phyloP scores from a whole-genome alignment of 2,888 invertebrate genomes.

The Brachyopa scutellaris region DNA sequence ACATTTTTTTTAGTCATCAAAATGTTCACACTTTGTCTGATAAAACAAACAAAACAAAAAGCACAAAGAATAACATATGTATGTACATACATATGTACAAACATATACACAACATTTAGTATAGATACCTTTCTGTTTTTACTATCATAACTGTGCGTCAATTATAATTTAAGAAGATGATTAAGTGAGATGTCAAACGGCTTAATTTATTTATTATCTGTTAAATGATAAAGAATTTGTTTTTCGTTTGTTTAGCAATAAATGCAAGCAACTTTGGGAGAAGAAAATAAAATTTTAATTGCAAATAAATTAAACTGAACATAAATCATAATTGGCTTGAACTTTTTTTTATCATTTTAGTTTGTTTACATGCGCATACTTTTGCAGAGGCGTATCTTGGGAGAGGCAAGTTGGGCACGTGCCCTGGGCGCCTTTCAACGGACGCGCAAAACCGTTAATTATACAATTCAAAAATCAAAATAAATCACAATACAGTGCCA shows the following conservation, averaged over 20 bases:
- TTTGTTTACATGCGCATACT: too few species aligned
- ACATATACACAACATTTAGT: too few species aligned
- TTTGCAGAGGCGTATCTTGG: too few species aligned
- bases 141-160: neutral
- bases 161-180: neutral
- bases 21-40: neutral
- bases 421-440: too few species aligned
- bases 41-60: neutral
- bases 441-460: too few species aligned
- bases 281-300: neutral
- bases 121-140: neutral
- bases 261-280: neutral
- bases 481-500: too few species aligned
- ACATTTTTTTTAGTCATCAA: neutral
- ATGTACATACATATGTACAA: too few species aligned
- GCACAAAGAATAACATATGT: neutral
- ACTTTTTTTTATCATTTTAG: too few species aligned
- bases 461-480: too few species aligned
- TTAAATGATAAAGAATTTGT: neutral
- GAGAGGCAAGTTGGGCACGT: too few species aligned
- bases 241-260: conserved; percentile 5
- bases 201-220: conserved; percentile 6
- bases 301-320: neutral
- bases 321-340: too few species aligned
- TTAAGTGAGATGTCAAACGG: conserved; percentile 3